These are phyloP conservation scores for Caerostris darwini DNA, from an alignment of 1,140 invertebrate species.

Conservation along the genomic window DNA sequence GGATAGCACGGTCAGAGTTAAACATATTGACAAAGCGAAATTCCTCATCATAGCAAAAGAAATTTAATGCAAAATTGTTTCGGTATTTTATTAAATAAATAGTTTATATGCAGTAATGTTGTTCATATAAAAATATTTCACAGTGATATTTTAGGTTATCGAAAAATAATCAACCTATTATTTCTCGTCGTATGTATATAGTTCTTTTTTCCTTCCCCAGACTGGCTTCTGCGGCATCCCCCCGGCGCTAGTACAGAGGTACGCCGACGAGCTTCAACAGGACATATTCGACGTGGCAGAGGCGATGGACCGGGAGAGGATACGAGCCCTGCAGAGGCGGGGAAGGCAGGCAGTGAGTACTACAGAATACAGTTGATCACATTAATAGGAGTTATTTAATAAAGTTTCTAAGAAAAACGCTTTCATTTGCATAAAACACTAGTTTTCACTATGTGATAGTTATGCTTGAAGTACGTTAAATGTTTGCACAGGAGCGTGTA, in stretches of 20 bases:
- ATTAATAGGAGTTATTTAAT: no score
- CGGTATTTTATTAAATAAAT: not conserved
- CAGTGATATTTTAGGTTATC: not conserved
- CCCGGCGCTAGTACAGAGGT: constrained; percentile 82
- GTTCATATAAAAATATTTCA: not conserved
- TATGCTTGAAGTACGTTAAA: no score
- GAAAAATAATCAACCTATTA: not conserved
- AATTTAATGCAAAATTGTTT: no score
- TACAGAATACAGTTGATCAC: no score
- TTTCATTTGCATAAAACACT: no score
- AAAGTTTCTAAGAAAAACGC: no score
- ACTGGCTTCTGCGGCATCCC: constrained; percentile 82
- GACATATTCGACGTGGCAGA: constrained; percentile 81
- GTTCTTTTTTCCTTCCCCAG: constrained; percentile 77
- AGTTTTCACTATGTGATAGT: no score
- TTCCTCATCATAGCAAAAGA: no score
- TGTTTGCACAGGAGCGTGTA: no score
- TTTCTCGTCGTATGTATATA: not conserved
- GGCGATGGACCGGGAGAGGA: constrained; percentile 81
- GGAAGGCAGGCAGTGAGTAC: constrained; percentile 79
- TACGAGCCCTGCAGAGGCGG: constrained; percentile 79
- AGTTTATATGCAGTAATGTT: no score
- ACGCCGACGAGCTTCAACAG: constrained; percentile 82
- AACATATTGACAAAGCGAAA: no score
- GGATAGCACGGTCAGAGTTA: no score